Conservation (phyloP, 2,113 vertebrate genomes). For the Thunnus maccoyii region DNA sequence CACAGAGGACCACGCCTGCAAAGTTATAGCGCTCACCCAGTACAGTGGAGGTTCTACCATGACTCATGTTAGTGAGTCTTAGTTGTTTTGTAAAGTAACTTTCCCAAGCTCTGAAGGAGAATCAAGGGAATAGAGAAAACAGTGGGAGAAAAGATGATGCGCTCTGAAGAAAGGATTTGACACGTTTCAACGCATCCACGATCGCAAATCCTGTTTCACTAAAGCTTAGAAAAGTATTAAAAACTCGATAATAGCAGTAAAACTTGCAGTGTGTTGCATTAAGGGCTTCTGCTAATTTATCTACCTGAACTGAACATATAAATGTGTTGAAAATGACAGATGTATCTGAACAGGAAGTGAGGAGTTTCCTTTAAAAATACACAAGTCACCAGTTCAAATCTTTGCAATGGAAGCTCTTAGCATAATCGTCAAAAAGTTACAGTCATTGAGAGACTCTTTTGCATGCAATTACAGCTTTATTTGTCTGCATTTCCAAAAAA, state of each 20-base stretch:
- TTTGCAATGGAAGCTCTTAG: background rate
- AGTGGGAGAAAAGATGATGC: background rate
- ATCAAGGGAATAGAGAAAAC: background rate
- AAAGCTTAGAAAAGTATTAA: background rate
- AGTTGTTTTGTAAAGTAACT: background rate
- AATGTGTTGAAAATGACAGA: background rate
- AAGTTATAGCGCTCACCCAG: background rate
- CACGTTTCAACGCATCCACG: background rate
- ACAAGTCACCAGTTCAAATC: conserved; percentile 14
- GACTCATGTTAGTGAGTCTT: background rate
- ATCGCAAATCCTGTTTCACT: background rate
- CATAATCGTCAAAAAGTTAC: background rate
- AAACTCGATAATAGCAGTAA: background rate
- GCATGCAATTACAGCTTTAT: background rate
- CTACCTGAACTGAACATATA: too few relatives aligned
- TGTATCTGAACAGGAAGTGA: background rate
- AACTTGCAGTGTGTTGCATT: background rate
- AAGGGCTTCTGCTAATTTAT: too few relatives aligned
- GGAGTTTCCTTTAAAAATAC: background rate
- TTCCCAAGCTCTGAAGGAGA: background rate
- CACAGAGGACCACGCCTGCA: background rate
- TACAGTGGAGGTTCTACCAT: too few relatives aligned
- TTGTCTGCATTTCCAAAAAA: background rate
- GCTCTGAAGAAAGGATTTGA: background rate
- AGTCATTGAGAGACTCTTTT: background rate